Conservation (phyloP, 1,140 invertebrate species). For the Nephila pilipes region DNA sequence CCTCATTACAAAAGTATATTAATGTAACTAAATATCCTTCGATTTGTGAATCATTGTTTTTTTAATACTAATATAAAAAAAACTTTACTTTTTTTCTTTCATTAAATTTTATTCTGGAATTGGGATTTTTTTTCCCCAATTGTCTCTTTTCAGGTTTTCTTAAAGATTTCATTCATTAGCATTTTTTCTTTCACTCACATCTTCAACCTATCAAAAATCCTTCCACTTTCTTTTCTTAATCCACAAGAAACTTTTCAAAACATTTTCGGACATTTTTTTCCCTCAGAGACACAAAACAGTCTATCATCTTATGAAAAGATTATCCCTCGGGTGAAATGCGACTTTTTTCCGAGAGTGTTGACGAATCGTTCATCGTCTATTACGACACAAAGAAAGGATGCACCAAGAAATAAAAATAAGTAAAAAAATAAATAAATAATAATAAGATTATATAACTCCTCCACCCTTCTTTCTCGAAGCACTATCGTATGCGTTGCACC, state of each 20-base stretch:
- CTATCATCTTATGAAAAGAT: constrained; percentile 37
- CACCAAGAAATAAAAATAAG: background rate
- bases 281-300: constrained; percentile 16
- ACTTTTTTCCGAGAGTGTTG: constrained; percentile 10
- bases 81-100: no score
- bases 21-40: no score
- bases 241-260: background rate
- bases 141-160: no score
- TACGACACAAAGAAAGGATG: constrained; percentile 38
- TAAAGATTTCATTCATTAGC: no score
- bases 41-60: no score
- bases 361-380: constrained; percentile 45
- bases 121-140: no score
- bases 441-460: background rate
- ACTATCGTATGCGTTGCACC: background rate
- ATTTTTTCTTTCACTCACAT: background rate
- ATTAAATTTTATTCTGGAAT: no score
- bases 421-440: no score
- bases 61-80: no score
- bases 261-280: background rate
- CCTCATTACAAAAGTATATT: no score
- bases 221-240: background rate
- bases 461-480: background rate
- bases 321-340: constrained; percentile 9
- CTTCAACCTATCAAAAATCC: background rate